Evolutionary conservation across 2,113 vertebrate genomes (phyloP).

Genomic region (Rhea americana): DNA sequence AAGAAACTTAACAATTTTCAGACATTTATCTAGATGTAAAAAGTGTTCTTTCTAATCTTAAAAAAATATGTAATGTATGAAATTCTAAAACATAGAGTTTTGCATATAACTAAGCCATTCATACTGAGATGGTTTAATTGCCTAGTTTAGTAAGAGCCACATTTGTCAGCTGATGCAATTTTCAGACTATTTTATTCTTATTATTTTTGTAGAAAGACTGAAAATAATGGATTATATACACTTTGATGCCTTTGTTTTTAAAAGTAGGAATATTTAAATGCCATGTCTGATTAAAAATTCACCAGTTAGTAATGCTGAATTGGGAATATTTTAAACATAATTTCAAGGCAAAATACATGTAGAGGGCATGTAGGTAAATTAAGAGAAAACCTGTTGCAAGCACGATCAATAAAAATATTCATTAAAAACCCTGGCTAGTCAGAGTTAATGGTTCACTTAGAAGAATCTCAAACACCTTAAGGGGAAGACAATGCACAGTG

Average conservation of each 20-base stretch:
- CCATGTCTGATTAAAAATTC: conserved; percentile 5
- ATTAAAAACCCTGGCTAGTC: conserved; percentile 34
- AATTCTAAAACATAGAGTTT: conserved; percentile 26
- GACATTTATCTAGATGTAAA: conserved; percentile 32
- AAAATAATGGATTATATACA: not conserved
- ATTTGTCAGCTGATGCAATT: conserved; percentile 18
- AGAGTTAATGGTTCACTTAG: conserved; percentile 43
- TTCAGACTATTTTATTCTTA: conserved; percentile 39
- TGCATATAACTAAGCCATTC: conserved; percentile 31
- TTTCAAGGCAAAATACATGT: conserved; percentile 36
- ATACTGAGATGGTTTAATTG: conserved; percentile 36
- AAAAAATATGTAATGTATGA: conserved; percentile 5
- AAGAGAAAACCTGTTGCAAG: conserved; percentile 41
- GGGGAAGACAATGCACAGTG: conserved; percentile 47
- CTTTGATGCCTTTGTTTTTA: not conserved
- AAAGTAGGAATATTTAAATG: conserved; percentile 17
- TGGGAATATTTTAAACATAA: conserved; percentile 1
- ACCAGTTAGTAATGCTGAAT: not conserved
- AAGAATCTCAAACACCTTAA: conserved; percentile 49
- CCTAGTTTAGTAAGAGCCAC: not conserved
- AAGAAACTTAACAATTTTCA: conserved; percentile 26
- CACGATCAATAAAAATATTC: conserved; percentile 58
- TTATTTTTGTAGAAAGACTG: conserved; percentile 3
- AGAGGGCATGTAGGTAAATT: not conserved
- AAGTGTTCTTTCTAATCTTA: conserved; percentile 19